Evolutionary conservation across 2,113 vertebrate genomes (phyloP).

Genomic region (Hemiscyllium ocellatum): DNA sequence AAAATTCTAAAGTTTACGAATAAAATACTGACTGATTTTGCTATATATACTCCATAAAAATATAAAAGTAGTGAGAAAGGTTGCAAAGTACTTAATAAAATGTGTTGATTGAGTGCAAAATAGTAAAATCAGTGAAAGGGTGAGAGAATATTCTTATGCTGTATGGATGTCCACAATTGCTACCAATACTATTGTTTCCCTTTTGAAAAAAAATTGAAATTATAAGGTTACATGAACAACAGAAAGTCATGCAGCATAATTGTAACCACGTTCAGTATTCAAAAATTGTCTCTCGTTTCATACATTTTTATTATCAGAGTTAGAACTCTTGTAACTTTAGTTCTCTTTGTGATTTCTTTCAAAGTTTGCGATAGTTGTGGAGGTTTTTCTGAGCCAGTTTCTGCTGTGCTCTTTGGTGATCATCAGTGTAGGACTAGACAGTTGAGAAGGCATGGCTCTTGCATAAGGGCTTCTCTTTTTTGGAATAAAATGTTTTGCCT

Average conservation of each 20-base stretch:
- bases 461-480: slow-evolving; percentile 98
- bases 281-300: slow-evolving; percentile 22
- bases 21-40: slow-evolving; percentile 22
- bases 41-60: neutral
- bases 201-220: neutral
- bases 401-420: neutral
- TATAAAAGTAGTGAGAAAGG: neutral
- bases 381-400: slow-evolving; percentile 1
- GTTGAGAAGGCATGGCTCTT: slow-evolving; percentile 96
- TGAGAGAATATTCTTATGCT: neutral
- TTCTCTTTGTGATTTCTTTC: slow-evolving; percentile 19
- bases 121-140: slow-evolving; percentile 1
- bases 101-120: neutral
- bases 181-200: neutral
- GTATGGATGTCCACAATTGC: neutral
- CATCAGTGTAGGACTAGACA: slow-evolving; percentile 52
- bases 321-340: neutral
- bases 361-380: neutral
- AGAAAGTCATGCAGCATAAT: slow-evolving; percentile 9
- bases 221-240: neutral
- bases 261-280: neutral
- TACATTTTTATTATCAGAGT: slow-evolving; percentile 1
- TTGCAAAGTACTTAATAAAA: slow-evolving; percentile 6
- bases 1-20: neutral
- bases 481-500: slow-evolving; percentile 98